Evolutionary conservation across 2,113 vertebrate species (phyloP), one percentile per base, ranked within the genome.

Genomic region (Forbesichthys papilliferus): DNA sequence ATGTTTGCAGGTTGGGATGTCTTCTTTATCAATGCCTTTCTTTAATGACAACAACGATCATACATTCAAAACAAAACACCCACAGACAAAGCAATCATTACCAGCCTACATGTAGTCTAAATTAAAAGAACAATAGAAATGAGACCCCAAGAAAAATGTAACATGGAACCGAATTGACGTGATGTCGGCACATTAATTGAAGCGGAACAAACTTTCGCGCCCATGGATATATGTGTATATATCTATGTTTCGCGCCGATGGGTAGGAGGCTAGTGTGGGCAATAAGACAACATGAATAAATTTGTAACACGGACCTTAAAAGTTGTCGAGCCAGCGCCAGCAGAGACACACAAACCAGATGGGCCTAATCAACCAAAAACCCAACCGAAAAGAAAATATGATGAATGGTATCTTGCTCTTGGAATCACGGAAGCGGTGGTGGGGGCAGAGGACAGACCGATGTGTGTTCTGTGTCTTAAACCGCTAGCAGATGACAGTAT

Each of bases 391-490:
- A 16, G 56, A 58, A 20, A 58, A 33, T 58, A 58, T 58, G 56
- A 58, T 58, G 56, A 58, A 20, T 9, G 3, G 6, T 58, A 58
- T 58, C 56, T 58, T 58, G 56, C 56, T 58, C 20, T 58, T 58
- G 56, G 56, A 58, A 4, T 58, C 16, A 58, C 56, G 4, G 56
- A 1, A 8, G 56, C 54, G 3, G 56, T 18, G 56, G 56, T 58
- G 56, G 56, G 56, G 56, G 56, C n/a, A 20, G 56, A 58, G 56
- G 56, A 58, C 3, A 18, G 56, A 58, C 1, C 59, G 10, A 36
- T 61, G 59, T 61, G 33, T 42, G 27, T 61, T 61, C 11, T 61
- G 59, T 61, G 33, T 61, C 33, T 20, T 61, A 61, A 46, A 61
- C 27, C 13, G 34, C 34, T 61, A 12, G 61, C 58, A 60, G 58